These are phyloP conservation scores for Calameuta pallipes DNA, from an alignment of 2,888 invertebrate genomes.

Conservation along the genomic window DNA sequence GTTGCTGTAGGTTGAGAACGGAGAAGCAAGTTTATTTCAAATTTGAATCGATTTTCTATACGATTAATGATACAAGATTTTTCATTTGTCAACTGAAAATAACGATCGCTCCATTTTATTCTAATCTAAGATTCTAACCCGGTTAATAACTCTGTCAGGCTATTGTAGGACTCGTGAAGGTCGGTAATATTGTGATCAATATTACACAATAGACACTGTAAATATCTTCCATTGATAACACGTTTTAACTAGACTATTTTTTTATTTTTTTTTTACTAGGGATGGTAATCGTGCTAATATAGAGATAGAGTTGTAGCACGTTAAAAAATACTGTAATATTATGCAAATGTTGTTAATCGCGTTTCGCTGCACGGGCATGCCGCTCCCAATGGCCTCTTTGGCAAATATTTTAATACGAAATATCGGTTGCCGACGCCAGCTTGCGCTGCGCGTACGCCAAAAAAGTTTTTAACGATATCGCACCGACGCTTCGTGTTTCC, in stretches of 20 bases:
- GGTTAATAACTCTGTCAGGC: neutral
- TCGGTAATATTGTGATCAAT: neutral
- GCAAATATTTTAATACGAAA: conserved; percentile 20
- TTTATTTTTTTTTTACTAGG: neutral
- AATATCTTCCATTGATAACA: neutral
- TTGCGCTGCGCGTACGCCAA: conserved; percentile 14
- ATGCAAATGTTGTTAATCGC: conserved; percentile 60
- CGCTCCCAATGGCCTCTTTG: conserved; percentile 17
- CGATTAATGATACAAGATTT: neutral
- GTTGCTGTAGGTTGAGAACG: neutral
- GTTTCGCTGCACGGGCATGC: conserved; percentile 28
- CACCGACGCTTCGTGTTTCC: neutral
- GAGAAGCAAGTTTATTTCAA: conserved; percentile 29
- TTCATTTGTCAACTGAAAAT: neutral
- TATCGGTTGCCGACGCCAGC: neutral
- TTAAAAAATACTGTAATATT: conserved; percentile 63
- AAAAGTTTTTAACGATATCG: conserved; percentile 22
- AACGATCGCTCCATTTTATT: neutral
- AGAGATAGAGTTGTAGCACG: conserved; percentile 17
- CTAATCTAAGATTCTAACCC: neutral
- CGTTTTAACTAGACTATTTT: neutral
- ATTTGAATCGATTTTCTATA: neutral
- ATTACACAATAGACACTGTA: neutral
- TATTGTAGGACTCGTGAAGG: neutral
- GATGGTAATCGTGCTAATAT: neutral